Percentiles rank a stretch among this genome's conserved stretches.
Conservation (phyloP, 2,888 invertebrate species). For the Caenorhabditis sp. region DNA sequence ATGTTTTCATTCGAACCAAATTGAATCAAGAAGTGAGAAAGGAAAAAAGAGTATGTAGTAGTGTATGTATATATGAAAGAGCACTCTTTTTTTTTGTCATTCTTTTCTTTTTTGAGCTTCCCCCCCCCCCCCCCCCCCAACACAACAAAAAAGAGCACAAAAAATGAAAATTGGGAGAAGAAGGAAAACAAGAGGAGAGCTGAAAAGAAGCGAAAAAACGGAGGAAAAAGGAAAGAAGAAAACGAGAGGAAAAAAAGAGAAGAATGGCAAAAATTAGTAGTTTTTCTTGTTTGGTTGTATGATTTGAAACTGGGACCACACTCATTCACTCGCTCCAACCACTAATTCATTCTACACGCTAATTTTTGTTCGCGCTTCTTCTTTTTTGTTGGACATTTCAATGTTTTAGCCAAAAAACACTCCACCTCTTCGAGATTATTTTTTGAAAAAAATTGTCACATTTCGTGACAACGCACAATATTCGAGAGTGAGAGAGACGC, state of each 20-base stretch:
- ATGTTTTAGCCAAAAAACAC: no score
- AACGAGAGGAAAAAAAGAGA: background rate
- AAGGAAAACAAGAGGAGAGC: background rate
- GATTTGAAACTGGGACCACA: background rate
- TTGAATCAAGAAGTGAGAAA: conserved; percentile 3
- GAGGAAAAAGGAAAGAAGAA: background rate
- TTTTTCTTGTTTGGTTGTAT: background rate
- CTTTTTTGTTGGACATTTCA: no score
- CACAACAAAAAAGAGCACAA: background rate
- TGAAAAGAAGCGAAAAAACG: background rate
- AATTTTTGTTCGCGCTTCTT: no score
- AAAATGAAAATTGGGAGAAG: background rate
- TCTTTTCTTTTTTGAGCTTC: background rate
- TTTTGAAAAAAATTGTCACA: no score
- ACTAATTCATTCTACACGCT: no score
- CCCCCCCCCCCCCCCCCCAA: background rate
- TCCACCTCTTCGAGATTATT: no score
- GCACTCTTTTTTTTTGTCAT: background rate
- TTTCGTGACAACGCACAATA: no score
- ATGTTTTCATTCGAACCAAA: background rate
- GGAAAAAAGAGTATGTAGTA: conserved; percentile 21
- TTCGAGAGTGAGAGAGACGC: no score
- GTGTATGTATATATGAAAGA: background rate
- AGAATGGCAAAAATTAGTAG: conserved; percentile 3
- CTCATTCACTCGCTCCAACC: no score